phyloP scores from a whole-genome alignment of 2,113 vertebrate genomes.

The Platysternon megacephalum region DNA sequence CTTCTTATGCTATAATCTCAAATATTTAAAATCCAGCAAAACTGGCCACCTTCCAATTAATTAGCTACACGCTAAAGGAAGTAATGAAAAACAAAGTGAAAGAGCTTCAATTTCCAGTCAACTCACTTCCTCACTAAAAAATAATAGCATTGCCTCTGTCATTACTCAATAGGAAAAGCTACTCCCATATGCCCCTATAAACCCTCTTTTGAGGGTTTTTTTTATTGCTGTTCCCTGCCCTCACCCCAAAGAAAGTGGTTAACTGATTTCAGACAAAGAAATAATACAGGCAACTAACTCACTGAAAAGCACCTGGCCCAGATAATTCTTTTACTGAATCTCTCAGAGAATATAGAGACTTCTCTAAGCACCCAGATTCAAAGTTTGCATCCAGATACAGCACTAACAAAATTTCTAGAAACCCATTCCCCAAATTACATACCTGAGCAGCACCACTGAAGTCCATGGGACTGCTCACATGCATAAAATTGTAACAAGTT shows the following conservation, averaged over 20 bases:
- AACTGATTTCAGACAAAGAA: background rate
- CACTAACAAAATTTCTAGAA: background rate
- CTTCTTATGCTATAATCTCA: conserved; percentile 20
- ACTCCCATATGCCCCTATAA: background rate
- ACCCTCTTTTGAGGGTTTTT: background rate
- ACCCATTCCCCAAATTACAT: rapidly evolving
- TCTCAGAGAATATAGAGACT: background rate
- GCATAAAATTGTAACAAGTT: background rate
- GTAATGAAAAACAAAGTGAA: conserved; percentile 68
- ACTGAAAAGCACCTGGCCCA: rapidly evolving
- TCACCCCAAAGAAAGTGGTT: background rate
- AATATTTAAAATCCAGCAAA: conserved; percentile 37
- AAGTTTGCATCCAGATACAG: background rate
- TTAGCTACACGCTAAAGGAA: conserved; percentile 63
- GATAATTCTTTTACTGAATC: background rate
- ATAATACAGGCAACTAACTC: background rate
- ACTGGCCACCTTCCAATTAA: conserved; percentile 73
- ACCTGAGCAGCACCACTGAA: background rate
- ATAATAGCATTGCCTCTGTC: conserved; percentile 25
- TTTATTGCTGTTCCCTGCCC: conserved; percentile 22
- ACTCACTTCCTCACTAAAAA: conserved; percentile 24
- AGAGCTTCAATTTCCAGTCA: conserved; percentile 43
- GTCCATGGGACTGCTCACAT: rapidly evolving
- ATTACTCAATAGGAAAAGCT: conserved; percentile 39
- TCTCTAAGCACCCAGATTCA: background rate